A percentile compares a stretch with the other conserved stretches of the same genome.
Evolutionary conservation across 2,113 vertebrate genomes (phyloP).

Genomic region (Empidonax traillii): DNA sequence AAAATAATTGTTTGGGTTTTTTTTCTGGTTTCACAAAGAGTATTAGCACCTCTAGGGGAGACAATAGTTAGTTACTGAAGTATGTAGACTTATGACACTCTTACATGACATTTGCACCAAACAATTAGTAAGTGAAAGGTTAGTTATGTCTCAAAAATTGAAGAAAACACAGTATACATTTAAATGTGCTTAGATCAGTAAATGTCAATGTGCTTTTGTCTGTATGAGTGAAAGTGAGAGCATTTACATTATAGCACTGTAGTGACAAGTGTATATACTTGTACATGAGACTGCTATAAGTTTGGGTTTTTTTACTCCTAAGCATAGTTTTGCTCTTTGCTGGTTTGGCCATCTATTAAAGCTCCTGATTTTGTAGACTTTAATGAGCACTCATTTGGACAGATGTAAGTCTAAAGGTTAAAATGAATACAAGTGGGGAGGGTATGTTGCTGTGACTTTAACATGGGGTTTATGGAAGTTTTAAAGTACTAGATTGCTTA

Average conservation of each 20-base stretch:
- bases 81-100: not conserved
- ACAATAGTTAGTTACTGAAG: not conserved
- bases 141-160: slow-evolving; percentile 8
- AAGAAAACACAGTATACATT: not conserved
- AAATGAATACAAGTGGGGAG: not conserved
- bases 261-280: not conserved
- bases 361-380: not conserved
- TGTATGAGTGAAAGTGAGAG: not conserved
- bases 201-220: not conserved
- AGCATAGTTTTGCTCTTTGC: not conserved
- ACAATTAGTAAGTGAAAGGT: not conserved
- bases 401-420: not conserved
- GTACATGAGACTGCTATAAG: not conserved
- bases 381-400: not conserved
- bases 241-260: not conserved
- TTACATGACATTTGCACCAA: not conserved
- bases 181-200: slow-evolving; percentile 14
- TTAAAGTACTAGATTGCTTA: not conserved
- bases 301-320: not conserved
- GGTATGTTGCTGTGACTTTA: not conserved
- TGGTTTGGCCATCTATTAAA: not conserved
- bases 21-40: not conserved
- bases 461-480: not conserved
- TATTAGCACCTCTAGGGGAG: rapidly evolving
- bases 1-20: not conserved